A percentile compares a stretch with the other conserved stretches of the same genome.
Evolutionary conservation across 2,113 vertebrate species (phyloP).

Genomic region (Illadopsis cleaveri): DNA sequence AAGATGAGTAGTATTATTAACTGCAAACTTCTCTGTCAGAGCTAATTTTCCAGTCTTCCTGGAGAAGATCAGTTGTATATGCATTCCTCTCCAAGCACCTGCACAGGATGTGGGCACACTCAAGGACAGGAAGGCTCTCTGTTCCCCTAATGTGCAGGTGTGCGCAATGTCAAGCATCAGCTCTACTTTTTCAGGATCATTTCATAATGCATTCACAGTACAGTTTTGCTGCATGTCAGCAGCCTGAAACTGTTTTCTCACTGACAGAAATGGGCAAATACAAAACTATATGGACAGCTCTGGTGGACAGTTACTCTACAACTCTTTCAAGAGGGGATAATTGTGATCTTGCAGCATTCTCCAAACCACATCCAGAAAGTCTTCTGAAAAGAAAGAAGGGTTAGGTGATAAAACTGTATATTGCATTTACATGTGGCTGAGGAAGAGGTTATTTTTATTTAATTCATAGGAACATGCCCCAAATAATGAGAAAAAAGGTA

Average conservation of each 20-base stretch:
- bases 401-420: neutral
- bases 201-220: slow-evolving; percentile 2
- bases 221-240: slow-evolving; percentile 42
- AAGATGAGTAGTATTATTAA: neutral
- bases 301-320: neutral
- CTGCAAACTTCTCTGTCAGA: slow-evolving; percentile 17
- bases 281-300: neutral
- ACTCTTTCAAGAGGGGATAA: neutral
- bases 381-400: neutral
- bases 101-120: slow-evolving; percentile 66
- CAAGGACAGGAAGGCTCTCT: slow-evolving; percentile 62
- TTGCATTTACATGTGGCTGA: neutral
- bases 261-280: neutral
- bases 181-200: slow-evolving; percentile 41
- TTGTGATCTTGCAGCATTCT: neutral
- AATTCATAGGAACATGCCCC: neutral
- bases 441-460: neutral
- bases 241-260: neutral
- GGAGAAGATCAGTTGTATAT: neutral
- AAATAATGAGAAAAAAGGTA: neutral
- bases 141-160: slow-evolving; percentile 51
- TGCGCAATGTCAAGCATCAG: slow-evolving; percentile 40
- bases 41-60: slow-evolving; percentile 37
- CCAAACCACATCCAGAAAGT: neutral
- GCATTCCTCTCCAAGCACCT: slow-evolving; percentile 48